phyloP scores from a whole-genome alignment of 2,113 vertebrate species.

The Cinclus mexicanus region DNA sequence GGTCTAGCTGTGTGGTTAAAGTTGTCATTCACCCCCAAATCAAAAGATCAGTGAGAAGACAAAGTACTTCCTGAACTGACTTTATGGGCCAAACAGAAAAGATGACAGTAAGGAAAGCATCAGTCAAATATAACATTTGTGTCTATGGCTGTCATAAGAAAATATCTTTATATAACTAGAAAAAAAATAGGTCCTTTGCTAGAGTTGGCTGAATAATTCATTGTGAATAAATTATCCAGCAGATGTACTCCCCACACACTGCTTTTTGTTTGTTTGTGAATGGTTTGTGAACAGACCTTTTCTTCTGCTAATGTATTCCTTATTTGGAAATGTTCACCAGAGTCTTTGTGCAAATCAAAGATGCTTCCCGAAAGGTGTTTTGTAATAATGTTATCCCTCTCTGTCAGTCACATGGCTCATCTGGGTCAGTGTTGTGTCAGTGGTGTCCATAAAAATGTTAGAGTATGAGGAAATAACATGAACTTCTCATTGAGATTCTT shows the following conservation, averaged over 20 bases:
- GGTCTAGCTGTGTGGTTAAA: slow-evolving; percentile 33
- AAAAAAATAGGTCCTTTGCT: neutral
- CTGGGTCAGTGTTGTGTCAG: neutral
- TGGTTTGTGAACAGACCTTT: slow-evolving; percentile 34
- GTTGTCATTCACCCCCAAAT: slow-evolving; percentile 44
- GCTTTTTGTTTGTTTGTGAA: slow-evolving; percentile 54
- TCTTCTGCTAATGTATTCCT: slow-evolving; percentile 12
- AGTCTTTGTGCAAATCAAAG: neutral
- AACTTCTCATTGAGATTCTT: neutral
- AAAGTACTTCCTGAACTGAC: neutral
- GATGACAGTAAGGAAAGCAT: slow-evolving; percentile 1
- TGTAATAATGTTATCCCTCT: neutral
- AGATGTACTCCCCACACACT: slow-evolving; percentile 34
- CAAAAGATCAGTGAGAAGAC: slow-evolving; percentile 40
- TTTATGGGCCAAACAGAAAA: slow-evolving; percentile 8
- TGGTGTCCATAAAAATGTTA: neutral
- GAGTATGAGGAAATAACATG: neutral
- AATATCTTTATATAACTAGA: slow-evolving; percentile 20
- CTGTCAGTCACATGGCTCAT: neutral
- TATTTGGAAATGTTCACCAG: slow-evolving; percentile 11
- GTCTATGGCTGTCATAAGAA: slow-evolving; percentile 7
- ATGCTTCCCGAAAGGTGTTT: neutral
- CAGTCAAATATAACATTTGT: slow-evolving; percentile 23
- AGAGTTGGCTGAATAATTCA: slow-evolving; percentile 53
- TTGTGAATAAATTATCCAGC: slow-evolving; percentile 53